Percentiles rank a stretch among this genome's conserved stretches.
phyloP scores from a whole-genome alignment of 2,113 vertebrate species.

The Hyperoodon ampullatus region DNA sequence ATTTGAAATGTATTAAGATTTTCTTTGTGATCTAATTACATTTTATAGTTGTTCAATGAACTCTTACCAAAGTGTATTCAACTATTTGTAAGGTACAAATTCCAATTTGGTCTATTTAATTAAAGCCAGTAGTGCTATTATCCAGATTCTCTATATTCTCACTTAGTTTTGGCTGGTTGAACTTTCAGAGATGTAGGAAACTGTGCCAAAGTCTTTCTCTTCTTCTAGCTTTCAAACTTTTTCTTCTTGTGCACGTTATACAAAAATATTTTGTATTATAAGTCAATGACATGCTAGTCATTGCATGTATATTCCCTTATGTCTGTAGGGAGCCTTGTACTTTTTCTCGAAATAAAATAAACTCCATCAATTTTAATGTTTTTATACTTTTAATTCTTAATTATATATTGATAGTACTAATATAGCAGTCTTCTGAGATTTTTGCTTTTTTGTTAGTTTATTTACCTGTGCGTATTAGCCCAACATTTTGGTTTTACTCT shows the following conservation, averaged over 20 bases:
- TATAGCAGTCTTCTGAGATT: not conserved
- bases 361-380: not conserved
- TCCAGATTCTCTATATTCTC: not conserved
- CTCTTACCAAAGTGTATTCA: not conserved
- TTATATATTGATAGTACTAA: not conserved
- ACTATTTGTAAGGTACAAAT: not conserved
- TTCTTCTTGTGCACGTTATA: not conserved
- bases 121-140: not conserved
- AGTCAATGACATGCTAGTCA: not conserved
- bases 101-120: slow-evolving; percentile 3
- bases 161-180: not conserved
- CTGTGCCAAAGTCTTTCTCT: not conserved
- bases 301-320: not conserved
- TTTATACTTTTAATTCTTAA: not conserved
- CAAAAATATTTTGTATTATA: not conserved
- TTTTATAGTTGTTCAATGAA: not conserved
- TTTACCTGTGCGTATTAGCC: not conserved
- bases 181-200: not conserved
- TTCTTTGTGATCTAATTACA: not conserved
- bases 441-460: not conserved
- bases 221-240: not conserved
- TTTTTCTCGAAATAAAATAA: not conserved
- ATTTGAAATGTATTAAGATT: not conserved
- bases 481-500: not conserved
- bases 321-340: not conserved